Conservation (phyloP, 2,888 invertebrate species). For the Philonicus albiceps region DNA sequence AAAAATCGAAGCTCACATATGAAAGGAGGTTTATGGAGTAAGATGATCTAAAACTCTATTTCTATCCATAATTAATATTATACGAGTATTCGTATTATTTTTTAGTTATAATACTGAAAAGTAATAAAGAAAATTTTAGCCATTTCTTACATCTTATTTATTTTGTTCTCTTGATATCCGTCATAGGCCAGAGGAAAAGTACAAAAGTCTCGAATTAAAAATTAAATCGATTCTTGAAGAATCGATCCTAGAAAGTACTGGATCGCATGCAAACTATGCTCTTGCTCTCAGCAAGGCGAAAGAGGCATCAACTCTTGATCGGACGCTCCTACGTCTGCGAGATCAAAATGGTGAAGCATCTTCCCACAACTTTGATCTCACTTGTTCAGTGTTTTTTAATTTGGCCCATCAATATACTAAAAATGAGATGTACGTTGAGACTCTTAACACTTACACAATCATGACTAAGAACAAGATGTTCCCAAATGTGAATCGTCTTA, state of each 20-base stretch:
- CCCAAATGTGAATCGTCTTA: slow-evolving; percentile 89
- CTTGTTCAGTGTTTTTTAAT: slow-evolving; percentile 94
- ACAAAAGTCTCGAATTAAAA: slow-evolving; percentile 85
- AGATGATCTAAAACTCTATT: not conserved
- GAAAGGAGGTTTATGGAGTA: slow-evolving; percentile 67
- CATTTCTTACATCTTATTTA: not conserved
- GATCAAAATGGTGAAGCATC: slow-evolving; percentile 92
- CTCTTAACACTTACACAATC: slow-evolving; percentile 93
- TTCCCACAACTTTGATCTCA: slow-evolving; percentile 92
- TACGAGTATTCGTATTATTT: no score
- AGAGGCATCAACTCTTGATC: slow-evolving; percentile 93
- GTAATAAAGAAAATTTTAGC: not conserved
- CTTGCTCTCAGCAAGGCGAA: slow-evolving; percentile 87
- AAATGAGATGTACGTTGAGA: slow-evolving; percentile 95
- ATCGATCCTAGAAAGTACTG: slow-evolving; percentile 73
- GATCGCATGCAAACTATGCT: slow-evolving; percentile 54
- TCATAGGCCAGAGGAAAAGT: slow-evolving; percentile 86
- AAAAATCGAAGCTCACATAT: slow-evolving; percentile 65
- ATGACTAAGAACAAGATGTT: slow-evolving; percentile 95
- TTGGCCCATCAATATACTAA: slow-evolving; percentile 93
- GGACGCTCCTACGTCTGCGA: slow-evolving; percentile 86
- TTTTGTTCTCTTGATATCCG: not conserved
- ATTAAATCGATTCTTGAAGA: slow-evolving; percentile 91
- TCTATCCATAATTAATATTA: slow-evolving; percentile 45
- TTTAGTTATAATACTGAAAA: not conserved